Evolutionary conservation across 1,140 invertebrate genomes (phyloP).

Genomic region (honey bee (Apis mellifera)): Amel_HAv3.1 CM009935.2:622501-623000

Average conservation of each 20-base stretch:
- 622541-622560: slow-evolving; percentile 43
- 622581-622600: slow-evolving; percentile 3
- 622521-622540: slow-evolving; percentile 53
- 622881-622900: neutral
- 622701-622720: slow-evolving; percentile 17
- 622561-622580: slow-evolving; percentile 44
- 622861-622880: neutral
- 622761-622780: neutral
- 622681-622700: neutral
- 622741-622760: neutral
- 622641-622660: neutral
- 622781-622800: neutral
- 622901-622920: neutral
- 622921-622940: neutral
- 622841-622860: neutral
- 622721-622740: slow-evolving; percentile 12
- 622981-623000: neutral
- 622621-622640: slow-evolving; percentile 6
- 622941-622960: neutral
- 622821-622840: neutral
- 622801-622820: neutral
- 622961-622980: neutral
- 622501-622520: slow-evolving; percentile 55
- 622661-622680: neutral
- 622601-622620: slow-evolving; percentile 29